Base-by-base conservation (phyloP, 2,113 vertebrate species). In the Ptychochromis oligacanthus region DNA sequence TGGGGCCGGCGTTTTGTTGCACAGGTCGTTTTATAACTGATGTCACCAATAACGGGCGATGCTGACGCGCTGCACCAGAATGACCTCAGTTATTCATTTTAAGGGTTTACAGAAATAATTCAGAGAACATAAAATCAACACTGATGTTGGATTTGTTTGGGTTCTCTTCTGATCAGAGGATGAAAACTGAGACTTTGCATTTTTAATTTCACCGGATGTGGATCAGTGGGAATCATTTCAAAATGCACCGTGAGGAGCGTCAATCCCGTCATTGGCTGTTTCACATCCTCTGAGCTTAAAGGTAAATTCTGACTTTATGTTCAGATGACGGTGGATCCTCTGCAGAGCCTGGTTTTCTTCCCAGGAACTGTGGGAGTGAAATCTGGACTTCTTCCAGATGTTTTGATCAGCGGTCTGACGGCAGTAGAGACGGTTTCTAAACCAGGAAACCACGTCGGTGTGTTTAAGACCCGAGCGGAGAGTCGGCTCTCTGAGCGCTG, bases 311-410 rank as follows among this genome's bases (percentile, higher is more conserved):
- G 43, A 49, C 22, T 18, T 70, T 18, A 9, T 28, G 46, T 65
- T 49, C 15, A 70, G 64, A 70, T 49, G 64, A 70, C 24, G 46
- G 40, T 18, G 22, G 28, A 49, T 49, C 3, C 62, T 65, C 40
- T 67, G 40, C 64, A 70, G 26, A 79, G 38, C 43, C 62, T 0
- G 4, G 13, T 56, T 17, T 80, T 65, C 79, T 80, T 57, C 58
- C 62, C 54, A 80, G 36, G 78, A 80, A 58, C 62, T 22, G 62
- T 22, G 62, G 17, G 24, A 58, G 61, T 26, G 38, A 58, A 46
- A 34, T 22, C 56, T 74, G 79, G 79, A 81, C 22, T 43, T 60
- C 24, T 24, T 74, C 79, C 40, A 72, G n/a, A 60, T 49, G 79
- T 59, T 52, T 81, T n/a, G 9, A 61, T 57, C 13, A 7, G 54